Conservation (phyloP, 1,140 invertebrate species). For the Daktulosphaira vitifoliae region DNA sequence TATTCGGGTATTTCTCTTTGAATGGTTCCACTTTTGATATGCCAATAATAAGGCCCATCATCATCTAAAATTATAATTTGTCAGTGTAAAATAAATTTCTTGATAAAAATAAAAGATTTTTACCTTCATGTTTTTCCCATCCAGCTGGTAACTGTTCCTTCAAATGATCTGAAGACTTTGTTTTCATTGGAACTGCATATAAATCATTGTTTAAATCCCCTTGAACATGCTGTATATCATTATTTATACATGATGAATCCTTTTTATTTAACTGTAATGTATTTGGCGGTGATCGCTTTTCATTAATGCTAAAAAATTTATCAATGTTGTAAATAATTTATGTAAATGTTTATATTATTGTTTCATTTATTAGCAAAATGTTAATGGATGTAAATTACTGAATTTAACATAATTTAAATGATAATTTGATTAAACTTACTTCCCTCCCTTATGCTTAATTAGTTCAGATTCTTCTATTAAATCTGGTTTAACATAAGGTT, state of each 20-base stretch:
- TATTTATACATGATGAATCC: conserved; percentile 9
- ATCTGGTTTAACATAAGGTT: conserved; percentile 19
- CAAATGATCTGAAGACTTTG: conserved; percentile 37
- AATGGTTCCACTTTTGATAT: conserved; percentile 95
- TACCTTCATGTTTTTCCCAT: conserved; percentile 91
- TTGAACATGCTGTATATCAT: conserved; percentile 54
- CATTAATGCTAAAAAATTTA: conserved; percentile 34
- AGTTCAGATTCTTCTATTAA: conserved; percentile 28
- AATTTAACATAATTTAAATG: too few relatives aligned
- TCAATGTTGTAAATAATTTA: neutral
- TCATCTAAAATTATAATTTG: conserved; percentile 60
- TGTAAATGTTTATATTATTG: neutral
- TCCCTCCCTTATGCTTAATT: conserved; percentile 13
- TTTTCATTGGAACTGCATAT: conserved; percentile 65
- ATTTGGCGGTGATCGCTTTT: conserved; percentile 35
- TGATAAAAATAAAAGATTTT: neutral
- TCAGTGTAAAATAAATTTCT: neutral
- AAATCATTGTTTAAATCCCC: conserved; percentile 63
- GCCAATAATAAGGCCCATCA: conserved; percentile 93
- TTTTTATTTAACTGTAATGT: conserved; percentile 35
- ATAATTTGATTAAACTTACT: conserved; percentile 25
- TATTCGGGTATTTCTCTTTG: conserved; percentile 76
- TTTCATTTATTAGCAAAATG: too few relatives aligned
- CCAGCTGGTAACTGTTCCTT: conserved; percentile 61
- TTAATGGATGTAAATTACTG: too few relatives aligned